Conservation (phyloP, 1,140 invertebrate species). For the Lasioglossum baleicum region DNA sequence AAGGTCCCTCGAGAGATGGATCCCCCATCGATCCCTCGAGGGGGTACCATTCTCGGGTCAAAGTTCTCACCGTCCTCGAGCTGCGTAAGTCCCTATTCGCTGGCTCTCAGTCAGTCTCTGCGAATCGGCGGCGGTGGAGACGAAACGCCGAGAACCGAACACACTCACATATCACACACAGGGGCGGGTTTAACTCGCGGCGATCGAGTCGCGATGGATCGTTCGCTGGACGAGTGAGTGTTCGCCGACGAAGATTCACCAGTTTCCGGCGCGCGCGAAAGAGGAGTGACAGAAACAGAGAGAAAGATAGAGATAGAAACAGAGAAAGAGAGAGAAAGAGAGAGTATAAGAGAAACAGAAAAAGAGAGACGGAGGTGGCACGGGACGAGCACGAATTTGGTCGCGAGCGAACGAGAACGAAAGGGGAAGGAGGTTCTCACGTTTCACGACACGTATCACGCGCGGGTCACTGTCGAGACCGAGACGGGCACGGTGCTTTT, state of each 20-base stretch:
- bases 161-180: slow-evolving; percentile 49
- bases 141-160: neutral
- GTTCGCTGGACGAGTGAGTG: neutral
- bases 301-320: too few relatives aligned
- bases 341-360: neutral
- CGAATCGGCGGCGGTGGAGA: too few relatives aligned
- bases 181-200: neutral
- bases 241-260: too few relatives aligned
- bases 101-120: too few relatives aligned
- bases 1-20: too few relatives aligned
- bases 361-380: neutral
- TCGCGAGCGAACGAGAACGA: slow-evolving; percentile 10
- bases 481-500: slow-evolving; percentile 8
- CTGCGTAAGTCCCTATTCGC: too few relatives aligned
- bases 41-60: too few relatives aligned
- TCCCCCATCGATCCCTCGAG: too few relatives aligned
- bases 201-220: neutral
- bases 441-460: slow-evolving; percentile 51
- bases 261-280: too few relatives aligned
- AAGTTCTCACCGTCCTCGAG: too few relatives aligned
- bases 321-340: too few relatives aligned
- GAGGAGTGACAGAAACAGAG: too few relatives aligned
- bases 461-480: slow-evolving; percentile 30
- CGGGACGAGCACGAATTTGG: slow-evolving; percentile 56
- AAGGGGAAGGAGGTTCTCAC: slow-evolving; percentile 54